These are phyloP conservation scores for Anableps anableps DNA, from an alignment of 2,797 vertebrate genomes.

Conservation along the genomic window DNA sequence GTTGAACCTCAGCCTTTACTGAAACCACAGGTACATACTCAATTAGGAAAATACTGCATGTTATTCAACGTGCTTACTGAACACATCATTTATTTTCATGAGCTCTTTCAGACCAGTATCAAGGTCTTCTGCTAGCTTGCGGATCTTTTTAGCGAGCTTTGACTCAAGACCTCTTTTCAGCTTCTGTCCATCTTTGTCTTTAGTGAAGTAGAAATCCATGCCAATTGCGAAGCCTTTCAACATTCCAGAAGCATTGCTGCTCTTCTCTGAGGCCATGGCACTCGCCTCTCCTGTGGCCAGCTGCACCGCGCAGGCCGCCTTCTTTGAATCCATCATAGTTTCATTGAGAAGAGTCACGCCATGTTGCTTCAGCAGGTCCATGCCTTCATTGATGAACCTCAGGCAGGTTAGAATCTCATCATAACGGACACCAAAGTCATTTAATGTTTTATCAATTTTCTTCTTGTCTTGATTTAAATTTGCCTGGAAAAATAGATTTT, in stretches of 20 bases:
- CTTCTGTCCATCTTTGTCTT: slow-evolving; percentile 24
- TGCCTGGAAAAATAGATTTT: slow-evolving; percentile 28
- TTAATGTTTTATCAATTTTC: slow-evolving; percentile 20
- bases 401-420: slow-evolving; percentile 8
- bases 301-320: accelerated
- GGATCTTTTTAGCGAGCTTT: slow-evolving; percentile 36
- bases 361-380: slow-evolving; percentile 27
- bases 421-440: not conserved
- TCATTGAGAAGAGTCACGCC: not conserved
- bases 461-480: slow-evolving; percentile 14
- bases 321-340: accelerated
- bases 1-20: accelerated
- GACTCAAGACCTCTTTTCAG: slow-evolving; percentile 47
- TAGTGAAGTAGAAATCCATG: slow-evolving; percentile 42
- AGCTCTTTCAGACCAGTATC: slow-evolving; percentile 1
- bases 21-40: not conserved
- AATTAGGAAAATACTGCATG: not conserved
- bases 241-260: slow-evolving; percentile 17
- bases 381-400: slow-evolving; percentile 8
- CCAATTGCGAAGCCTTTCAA: slow-evolving; percentile 44
- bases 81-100: slow-evolving; percentile 12
- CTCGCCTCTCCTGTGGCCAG: not conserved
- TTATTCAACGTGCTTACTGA: not conserved
- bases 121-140: not conserved
- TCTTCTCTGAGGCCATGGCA: not conserved